Conservation (phyloP, 2,797 vertebrate species). For the Prunella strophiata region DNA sequence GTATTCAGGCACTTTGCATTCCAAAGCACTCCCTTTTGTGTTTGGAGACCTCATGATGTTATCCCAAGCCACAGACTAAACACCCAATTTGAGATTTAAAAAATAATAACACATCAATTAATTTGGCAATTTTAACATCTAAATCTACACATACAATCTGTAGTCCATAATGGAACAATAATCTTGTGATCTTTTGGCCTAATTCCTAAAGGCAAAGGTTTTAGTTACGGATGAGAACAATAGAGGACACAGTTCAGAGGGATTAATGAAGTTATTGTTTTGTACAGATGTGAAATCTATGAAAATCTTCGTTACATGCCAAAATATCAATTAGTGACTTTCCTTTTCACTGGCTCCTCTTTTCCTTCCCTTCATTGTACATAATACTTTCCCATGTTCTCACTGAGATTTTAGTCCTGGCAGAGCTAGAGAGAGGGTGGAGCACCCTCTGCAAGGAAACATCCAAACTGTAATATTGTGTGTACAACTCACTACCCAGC, state of each 20-base stretch:
- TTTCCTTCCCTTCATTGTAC: background rate
- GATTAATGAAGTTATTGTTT: slow-evolving; percentile 37
- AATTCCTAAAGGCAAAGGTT: slow-evolving; percentile 17
- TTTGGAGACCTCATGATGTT: background rate
- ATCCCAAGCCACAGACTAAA: slow-evolving; percentile 7
- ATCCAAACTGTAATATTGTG: background rate
- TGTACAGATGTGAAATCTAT: slow-evolving; percentile 28
- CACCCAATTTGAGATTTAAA: background rate
- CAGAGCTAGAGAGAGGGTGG: background rate
- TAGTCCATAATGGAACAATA: background rate
- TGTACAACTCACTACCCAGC: background rate
- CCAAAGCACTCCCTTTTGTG: background rate
- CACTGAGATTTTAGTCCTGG: background rate
- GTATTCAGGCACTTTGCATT: background rate
- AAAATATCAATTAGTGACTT: slow-evolving; percentile 24
- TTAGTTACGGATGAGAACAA: slow-evolving; percentile 16
- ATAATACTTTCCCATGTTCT: background rate
- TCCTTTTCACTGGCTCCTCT: slow-evolving; percentile 7
- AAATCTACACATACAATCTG: background rate
- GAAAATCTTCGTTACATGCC: background rate
- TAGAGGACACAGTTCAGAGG: background rate
- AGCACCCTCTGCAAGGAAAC: background rate
- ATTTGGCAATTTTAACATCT: slow-evolving; percentile 6
- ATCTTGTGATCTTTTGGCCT: slow-evolving; percentile 58
- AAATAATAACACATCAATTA: slow-evolving; percentile 1